Evolutionary conservation across 2,113 vertebrate genomes (phyloP), one percentile per base, ranked within the genome.

Genomic region (Synodontis membranacea): DNA sequence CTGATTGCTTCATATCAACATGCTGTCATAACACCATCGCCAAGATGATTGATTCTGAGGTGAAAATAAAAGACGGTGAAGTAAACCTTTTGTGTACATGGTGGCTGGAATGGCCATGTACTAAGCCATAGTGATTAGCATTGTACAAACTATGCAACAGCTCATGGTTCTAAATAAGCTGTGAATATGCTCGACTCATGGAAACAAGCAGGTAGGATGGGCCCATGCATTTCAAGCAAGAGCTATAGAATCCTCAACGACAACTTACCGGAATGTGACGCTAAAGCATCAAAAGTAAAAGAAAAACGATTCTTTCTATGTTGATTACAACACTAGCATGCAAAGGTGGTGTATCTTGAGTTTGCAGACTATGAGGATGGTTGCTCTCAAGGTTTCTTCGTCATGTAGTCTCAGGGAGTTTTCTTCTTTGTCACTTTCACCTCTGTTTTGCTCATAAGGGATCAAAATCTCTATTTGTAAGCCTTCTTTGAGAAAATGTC

Each of bases 1-100:
- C 44, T 79, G 66, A 89, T 87, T 85, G 88, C 68, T 89, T 87
- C 83, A 87, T 86, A 83, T 85, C 86, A 87, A 56, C 78, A 83
- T 86, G 46, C 34, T 70, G 34, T 76, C 78, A 60, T 85, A 88
- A 84, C 44, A 79, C 21, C 54, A n/a, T 62, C 74, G 37, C 64
- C 60, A 42, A 70, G 83, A 52, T 68, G 64, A 81, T 66, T 76
- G 82, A 86, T 84, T 64, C 64, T 86, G 81, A 34, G 70, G 64
- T 79, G 58, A 76, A 80, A 83, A 52, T 68, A 9, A 75, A 85
- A 85, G 7, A 85, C 75, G 79, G 78, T 82, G 82, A 66, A 72
- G 66, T 79, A 60, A 82, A 74, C 54, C 68, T 52, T 83, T 82
- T 72, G 74, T 28, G 31, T 14, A 80, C 62, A 80, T 81, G 25